Evolutionary conservation across 2,797 vertebrate species (phyloP).

Genomic region (Syndactyla subalaris): DNA sequence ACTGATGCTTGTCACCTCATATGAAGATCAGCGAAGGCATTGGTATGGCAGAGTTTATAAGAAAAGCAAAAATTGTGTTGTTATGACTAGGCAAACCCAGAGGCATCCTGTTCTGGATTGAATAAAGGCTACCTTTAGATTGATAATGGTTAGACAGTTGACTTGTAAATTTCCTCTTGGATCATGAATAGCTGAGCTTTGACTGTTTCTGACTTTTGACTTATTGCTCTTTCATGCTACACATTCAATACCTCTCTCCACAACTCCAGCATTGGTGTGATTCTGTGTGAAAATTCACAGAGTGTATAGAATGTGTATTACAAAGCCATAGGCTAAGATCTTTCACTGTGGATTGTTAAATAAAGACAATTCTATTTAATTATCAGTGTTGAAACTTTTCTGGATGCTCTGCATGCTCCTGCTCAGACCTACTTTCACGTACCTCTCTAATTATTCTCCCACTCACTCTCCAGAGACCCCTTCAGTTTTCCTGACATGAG

Average conservation of each 20-base stretch:
- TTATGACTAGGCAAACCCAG: slow-evolving; percentile 19
- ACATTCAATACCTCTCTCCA: background rate
- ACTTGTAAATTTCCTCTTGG: background rate
- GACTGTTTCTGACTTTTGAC: background rate
- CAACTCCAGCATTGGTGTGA: background rate
- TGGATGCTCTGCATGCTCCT: background rate
- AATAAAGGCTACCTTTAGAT: background rate
- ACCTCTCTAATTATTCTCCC: background rate
- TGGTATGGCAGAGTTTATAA: background rate
- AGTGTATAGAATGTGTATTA: background rate
- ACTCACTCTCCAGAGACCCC: background rate
- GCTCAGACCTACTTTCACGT: accelerated
- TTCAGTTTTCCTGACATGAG: background rate
- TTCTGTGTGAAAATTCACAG: background rate
- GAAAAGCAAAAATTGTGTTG: background rate
- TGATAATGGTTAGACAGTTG: background rate
- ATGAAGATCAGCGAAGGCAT: slow-evolving; percentile 41
- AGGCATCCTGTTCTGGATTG: background rate
- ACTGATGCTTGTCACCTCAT: slow-evolving; percentile 25
- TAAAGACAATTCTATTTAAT: background rate
- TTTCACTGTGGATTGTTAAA: background rate
- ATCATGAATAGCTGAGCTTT: background rate
- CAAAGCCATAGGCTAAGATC: background rate
- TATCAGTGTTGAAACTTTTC: background rate
- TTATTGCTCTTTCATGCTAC: background rate